Conservation (phyloP, 2,113 vertebrate species). For the Passer montanus region DNA sequence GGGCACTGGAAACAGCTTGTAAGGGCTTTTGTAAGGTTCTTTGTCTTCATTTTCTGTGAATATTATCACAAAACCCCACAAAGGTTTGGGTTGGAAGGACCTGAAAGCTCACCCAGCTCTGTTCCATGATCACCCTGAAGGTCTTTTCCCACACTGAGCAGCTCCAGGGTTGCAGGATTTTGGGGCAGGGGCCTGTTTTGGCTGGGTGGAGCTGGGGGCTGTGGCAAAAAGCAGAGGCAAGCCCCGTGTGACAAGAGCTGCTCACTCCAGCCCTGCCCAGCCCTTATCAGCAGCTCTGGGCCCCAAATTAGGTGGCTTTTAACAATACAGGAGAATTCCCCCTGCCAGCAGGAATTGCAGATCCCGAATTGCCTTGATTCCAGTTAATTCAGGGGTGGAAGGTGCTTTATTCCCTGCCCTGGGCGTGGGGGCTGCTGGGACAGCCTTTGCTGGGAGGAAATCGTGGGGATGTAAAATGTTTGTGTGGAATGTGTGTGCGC, state of each 20-base stretch:
- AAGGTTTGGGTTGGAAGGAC: not conserved
- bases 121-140: too few relatives aligned
- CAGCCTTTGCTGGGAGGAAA: not conserved
- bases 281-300: not conserved
- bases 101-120: not conserved
- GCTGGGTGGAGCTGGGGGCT: not conserved
- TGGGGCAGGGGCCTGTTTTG: not conserved
- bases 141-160: not conserved
- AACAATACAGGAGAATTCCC: too few relatives aligned
- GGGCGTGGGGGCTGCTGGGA: not conserved
- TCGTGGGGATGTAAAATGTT: fast-evolving
- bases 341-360: not conserved
- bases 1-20: not conserved
- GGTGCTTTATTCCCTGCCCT: not conserved
- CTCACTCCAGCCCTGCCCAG: not conserved
- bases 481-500: fast-evolving
- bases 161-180: not conserved
- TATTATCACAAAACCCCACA: not conserved
- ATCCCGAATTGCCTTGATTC: not conserved
- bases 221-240: not conserved
- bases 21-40: fast-evolving
- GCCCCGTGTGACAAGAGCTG: fast-evolving
- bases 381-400: not conserved
- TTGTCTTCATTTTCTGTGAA: not conserved
- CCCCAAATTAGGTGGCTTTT: not conserved